A percentile compares a stretch with the other conserved stretches of the same genome.
These are phyloP conservation scores for Seladonia tumulorum DNA, from an alignment of 2,888 invertebrate genomes.

Conservation along the genomic window DNA sequence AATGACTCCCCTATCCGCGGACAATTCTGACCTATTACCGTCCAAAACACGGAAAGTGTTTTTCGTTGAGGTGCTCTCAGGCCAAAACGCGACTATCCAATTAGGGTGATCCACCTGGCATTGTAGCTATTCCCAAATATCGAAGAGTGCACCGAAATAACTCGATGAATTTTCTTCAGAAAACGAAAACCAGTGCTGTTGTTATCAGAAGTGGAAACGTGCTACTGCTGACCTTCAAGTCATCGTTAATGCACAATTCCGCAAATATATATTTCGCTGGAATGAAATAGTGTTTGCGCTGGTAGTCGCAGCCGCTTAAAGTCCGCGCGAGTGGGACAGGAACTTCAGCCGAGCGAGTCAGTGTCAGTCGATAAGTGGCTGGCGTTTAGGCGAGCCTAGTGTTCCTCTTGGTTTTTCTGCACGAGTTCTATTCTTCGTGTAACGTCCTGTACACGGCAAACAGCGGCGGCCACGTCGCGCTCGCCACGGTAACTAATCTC, in stretches of 20 bases:
- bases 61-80: background rate
- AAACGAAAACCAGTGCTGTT: background rate
- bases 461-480: constrained; percentile 62
- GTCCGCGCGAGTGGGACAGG: constrained; percentile 51
- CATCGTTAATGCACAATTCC: background rate
- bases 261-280: constrained; percentile 7
- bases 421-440: constrained; percentile 65
- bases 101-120: background rate
- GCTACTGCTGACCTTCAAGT: background rate
- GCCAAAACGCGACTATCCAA: background rate
- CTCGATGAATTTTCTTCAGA: background rate
- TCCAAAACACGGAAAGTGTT: background rate
- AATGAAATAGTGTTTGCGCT: background rate
- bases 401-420: constrained; percentile 58
- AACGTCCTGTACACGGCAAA: constrained; percentile 66
- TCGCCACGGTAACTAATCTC: constrained; percentile 75
- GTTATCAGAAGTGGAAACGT: background rate
- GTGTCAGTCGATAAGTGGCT: constrained; percentile 60
- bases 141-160: too few relatives aligned
- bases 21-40: background rate
- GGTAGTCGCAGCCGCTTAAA: constrained; percentile 11
- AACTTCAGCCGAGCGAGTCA: constrained; percentile 56
- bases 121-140: background rate
- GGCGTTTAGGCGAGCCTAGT: constrained; percentile 67
- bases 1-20: constrained; percentile 9